Evolutionary conservation across 2,797 vertebrate species (phyloP), one percentile per base, ranked within the genome.

Genomic region (Leucoraja ocellata): DNA sequence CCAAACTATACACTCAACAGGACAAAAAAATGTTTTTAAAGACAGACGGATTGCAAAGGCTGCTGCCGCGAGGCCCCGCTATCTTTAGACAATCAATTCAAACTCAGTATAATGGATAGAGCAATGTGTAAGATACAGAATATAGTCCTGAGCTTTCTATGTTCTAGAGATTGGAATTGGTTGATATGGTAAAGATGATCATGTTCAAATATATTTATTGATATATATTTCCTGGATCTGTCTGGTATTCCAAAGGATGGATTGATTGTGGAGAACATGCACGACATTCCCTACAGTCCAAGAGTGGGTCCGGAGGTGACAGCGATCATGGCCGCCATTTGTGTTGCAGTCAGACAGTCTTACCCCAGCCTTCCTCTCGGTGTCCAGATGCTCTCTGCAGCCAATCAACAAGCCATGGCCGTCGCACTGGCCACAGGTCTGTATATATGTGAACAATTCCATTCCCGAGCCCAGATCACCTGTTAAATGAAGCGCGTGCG

Each of bases 201-300:
- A 32, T 28, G 28, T 65, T 68, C 61, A 90, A 90, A 4, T 28
- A 0, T 71, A 91, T 39, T 91, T 73, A 32, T 73, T 91, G 23
- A 76, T 16, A 0, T 73, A 92, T 46, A 21, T 78, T 73, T 32
- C 32, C 84, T 68, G 84, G 63, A 88, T 86, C 32, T 86, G 61
- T 86, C 61, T 86, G 83, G 6, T 88, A 73, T 91, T 93, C 94
- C 86, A 77, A 95, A 98, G 98, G 98, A 98, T 13, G 98, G 96
- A 9, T 14, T 98, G 94, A 96, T 98, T 9, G 94, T 98, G 88
- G 98, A 98, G 95, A 98, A 99, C 95, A 98, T 98, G 98, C 98
- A 98, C 3, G 97, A 98, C 21, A 94, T 97, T 93, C 98, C 98
- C 0, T 98, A 98, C 94, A 95, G 94, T 0, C 94, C 97, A 93